phyloP scores from a whole-genome alignment of 2,797 vertebrate species.

The Poecilia wingei region DNA sequence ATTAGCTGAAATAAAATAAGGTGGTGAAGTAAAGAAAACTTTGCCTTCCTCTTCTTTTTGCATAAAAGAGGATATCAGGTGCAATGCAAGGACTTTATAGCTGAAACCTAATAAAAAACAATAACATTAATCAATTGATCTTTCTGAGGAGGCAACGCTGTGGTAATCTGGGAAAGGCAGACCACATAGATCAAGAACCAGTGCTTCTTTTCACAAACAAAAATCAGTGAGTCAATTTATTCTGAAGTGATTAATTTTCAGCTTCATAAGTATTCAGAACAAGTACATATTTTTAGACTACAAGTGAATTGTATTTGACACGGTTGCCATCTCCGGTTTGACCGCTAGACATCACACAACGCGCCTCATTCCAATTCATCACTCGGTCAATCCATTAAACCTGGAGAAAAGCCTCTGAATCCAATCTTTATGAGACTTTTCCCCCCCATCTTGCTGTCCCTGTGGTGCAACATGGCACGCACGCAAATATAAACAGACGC shows the following conservation, averaged over 20 bases:
- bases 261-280: not conserved
- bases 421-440: not conserved
- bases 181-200: not conserved
- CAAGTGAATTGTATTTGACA: not conserved
- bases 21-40: not conserved
- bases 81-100: not conserved
- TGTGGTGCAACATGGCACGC: constrained; percentile 4
- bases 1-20: not conserved
- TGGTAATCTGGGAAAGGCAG: not conserved
- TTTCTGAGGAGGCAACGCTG: not conserved
- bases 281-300: not conserved
- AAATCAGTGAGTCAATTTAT: not conserved
- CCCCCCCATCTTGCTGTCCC: constrained; percentile 10
- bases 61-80: not conserved
- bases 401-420: not conserved
- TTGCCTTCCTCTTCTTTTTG: not conserved
- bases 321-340: not conserved
- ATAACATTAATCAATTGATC: not conserved
- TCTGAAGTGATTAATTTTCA: not conserved
- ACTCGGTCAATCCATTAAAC: not conserved
- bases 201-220: not conserved
- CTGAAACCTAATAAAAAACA: not conserved
- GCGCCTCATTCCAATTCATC: not conserved
- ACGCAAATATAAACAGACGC: constrained; percentile 17
- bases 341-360: not conserved